Conservation (phyloP, 2,113 vertebrate genomes). For the Eclectus roratus region DNA sequence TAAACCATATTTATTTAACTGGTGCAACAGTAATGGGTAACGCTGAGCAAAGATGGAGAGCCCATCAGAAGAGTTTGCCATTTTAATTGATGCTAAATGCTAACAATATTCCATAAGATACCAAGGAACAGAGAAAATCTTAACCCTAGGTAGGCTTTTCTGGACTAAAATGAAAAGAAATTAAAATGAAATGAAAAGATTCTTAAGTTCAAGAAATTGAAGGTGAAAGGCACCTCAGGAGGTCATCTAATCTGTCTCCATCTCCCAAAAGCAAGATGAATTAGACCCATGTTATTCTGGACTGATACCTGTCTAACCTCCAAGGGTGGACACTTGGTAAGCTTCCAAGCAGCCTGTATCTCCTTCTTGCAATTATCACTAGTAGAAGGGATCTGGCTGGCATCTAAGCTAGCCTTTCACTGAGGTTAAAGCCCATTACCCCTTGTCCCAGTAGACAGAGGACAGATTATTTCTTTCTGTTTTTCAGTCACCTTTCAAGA, state of each 20-base stretch:
- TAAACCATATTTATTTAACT: constrained; percentile 49
- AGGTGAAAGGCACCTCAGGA: neutral
- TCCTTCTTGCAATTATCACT: neutral
- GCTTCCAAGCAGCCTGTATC: constrained; percentile 35
- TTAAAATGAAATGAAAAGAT: neutral
- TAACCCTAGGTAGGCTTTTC: neutral
- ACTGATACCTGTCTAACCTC: neutral
- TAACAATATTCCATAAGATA: neutral
- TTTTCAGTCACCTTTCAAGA: neutral
- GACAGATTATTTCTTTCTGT: neutral
- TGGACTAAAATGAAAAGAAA: neutral
- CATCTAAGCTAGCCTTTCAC: neutral
- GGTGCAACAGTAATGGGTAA: constrained; percentile 13
- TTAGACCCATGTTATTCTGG: neutral
- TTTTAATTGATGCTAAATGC: constrained; percentile 32
- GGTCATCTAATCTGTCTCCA: neutral
- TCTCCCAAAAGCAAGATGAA: neutral
- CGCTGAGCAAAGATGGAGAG: constrained; percentile 30
- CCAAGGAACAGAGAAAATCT: neutral
- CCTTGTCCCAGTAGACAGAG: neutral
- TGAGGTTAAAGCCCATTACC: neutral
- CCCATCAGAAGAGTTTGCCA: neutral
- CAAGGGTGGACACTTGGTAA: constrained; percentile 2
- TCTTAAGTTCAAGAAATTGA: neutral
- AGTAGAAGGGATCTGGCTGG: neutral